These are phyloP conservation scores for Hoplostethus atlanticus DNA, from an alignment of 2,797 vertebrate genomes.

Conservation along the genomic window DNA sequence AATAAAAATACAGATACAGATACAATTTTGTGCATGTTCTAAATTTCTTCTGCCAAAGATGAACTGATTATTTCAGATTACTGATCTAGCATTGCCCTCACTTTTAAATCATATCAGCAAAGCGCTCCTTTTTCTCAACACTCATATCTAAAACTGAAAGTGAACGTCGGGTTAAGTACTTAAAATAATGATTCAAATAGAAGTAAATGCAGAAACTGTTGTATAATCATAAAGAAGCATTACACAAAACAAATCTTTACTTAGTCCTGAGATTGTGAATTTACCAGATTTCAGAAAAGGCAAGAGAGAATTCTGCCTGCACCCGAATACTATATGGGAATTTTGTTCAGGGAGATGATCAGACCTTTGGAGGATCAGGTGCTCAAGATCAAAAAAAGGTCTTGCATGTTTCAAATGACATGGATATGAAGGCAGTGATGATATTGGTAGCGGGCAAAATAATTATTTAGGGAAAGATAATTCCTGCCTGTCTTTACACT, in stretches of 20 bases:
- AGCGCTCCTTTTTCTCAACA: too few species aligned
- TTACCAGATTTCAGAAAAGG: background rate
- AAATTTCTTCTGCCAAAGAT: background rate
- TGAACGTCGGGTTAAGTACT: too few species aligned
- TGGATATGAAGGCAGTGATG: background rate
- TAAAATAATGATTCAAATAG: too few species aligned
- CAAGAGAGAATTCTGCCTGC: background rate
- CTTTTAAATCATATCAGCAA: too few species aligned
- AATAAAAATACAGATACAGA: constrained; percentile 1
- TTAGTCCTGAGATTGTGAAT: background rate
- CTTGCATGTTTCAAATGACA: background rate
- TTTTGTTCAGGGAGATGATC: too few species aligned
- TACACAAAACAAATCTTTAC: too few species aligned
- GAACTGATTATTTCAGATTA: too few species aligned
- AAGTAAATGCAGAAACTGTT: too few species aligned
- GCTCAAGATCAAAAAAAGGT: background rate
- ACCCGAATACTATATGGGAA: too few species aligned
- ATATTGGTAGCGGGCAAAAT: background rate
- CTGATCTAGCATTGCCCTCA: too few species aligned
- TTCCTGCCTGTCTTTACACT: background rate
- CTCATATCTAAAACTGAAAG: too few species aligned
- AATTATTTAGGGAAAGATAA: background rate
- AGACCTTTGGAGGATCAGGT: background rate
- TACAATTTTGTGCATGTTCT: background rate
- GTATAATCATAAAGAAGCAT: too few species aligned